A percentile compares a stretch with the other conserved stretches of the same genome.
phyloP scores from a whole-genome alignment of 2,888 invertebrate genomes.

The Subacronicta megacephala region DNA sequence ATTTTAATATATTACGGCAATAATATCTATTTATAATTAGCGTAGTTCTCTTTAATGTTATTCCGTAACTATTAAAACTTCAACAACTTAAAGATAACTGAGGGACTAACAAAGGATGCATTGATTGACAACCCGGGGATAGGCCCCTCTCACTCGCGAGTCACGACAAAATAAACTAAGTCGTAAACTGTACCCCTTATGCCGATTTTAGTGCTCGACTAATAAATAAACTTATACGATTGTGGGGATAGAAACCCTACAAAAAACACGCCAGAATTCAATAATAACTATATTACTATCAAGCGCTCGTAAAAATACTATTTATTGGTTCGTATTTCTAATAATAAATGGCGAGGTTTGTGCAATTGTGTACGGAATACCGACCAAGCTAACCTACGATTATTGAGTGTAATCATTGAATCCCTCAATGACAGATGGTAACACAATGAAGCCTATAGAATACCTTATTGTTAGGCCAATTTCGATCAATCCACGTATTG shows the following conservation, averaged over 20 bases:
- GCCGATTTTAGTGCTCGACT: constrained; percentile 79
- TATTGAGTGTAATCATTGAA: constrained; percentile 78
- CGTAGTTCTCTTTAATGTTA: constrained; percentile 11
- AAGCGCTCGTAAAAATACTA: constrained; percentile 73
- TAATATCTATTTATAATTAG: too few species aligned
- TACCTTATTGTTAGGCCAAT: constrained; percentile 78
- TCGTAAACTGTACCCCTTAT: constrained; percentile 82
- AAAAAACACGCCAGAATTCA: constrained; percentile 65
- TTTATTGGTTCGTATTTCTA: constrained; percentile 73
- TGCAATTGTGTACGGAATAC: constrained; percentile 67
- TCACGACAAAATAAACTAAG: constrained; percentile 76
- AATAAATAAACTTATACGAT: constrained; percentile 86
- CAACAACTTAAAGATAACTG: constrained; percentile 68
- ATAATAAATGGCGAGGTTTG: constrained; percentile 75
- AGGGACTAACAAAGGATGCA: constrained; percentile 72
- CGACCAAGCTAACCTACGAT: constrained; percentile 74
- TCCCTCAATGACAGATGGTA: constrained; percentile 85
- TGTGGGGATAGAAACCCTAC: constrained; percentile 68
- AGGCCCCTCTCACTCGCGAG: constrained; percentile 73
- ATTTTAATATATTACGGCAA: too few species aligned
- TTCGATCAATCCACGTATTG: constrained; percentile 71
- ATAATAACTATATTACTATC: constrained; percentile 80
- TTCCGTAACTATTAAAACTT: constrained; percentile 54
- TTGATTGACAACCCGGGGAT: constrained; percentile 74
- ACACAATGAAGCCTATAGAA: constrained; percentile 71